These are phyloP conservation scores for Spongilla lacustris DNA, from an alignment of 37 sponge, comb jelly and placozoan species.

Conservation along the genomic window DNA sequence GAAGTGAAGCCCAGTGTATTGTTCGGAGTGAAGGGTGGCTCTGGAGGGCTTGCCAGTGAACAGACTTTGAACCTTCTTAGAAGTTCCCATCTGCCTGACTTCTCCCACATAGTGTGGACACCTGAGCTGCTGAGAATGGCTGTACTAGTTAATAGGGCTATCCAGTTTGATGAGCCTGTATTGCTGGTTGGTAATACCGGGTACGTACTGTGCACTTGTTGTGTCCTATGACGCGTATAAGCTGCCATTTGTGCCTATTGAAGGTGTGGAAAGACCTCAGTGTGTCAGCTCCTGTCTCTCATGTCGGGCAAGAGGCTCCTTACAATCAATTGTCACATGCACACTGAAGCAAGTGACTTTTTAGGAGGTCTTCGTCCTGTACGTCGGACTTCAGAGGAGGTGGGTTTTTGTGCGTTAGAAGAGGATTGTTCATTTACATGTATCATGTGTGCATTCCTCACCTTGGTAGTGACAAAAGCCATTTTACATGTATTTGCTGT, in stretches of 20 bases:
- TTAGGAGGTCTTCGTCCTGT: constrained; percentile 94
- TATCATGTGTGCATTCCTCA: too few species aligned
- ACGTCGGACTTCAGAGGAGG: constrained; percentile 41
- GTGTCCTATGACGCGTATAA: not conserved
- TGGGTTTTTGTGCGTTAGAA: not conserved
- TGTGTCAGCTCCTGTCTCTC: constrained; percentile 82
- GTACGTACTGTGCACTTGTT: constrained; percentile 32
- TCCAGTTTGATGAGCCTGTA: constrained; percentile 91
- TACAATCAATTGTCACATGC: constrained; percentile 97
- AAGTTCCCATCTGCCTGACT: constrained; percentile 15
- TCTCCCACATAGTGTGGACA: constrained; percentile 84
- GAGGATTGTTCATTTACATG: not conserved
- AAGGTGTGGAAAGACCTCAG: constrained; percentile 96
- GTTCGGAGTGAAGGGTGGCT: constrained; percentile 59
- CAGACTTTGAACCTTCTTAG: constrained; percentile 21
- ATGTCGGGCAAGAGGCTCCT: constrained; percentile 54
- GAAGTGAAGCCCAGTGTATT: constrained; percentile 41
- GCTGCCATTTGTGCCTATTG: not conserved
- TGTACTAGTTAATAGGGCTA: constrained; percentile 79
- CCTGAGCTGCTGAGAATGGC: constrained; percentile 72
- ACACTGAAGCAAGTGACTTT: constrained; percentile 98
- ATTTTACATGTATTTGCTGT: too few species aligned
- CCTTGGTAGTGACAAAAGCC: too few species aligned
- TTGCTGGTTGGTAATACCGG: constrained; percentile 95
- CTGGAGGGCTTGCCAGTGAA: constrained; percentile 43